Base-by-base conservation (phyloP, 2,113 vertebrate genomes). In the Rhinopomastus cyanomelas region DNA sequence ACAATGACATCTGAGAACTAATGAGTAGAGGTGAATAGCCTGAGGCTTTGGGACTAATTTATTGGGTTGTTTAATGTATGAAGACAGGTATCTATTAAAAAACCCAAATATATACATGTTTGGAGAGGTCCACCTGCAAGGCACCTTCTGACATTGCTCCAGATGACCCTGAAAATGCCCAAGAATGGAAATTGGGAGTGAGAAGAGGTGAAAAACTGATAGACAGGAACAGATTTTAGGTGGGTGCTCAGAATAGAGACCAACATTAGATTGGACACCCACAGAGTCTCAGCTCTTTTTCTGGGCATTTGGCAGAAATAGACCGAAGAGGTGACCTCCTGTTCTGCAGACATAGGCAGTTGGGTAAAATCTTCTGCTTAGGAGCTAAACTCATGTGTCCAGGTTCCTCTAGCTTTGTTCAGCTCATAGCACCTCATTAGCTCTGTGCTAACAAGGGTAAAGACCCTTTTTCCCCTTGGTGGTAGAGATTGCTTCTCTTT, bases 231-330 rank as follows among this genome's bases (percentile, higher is more conserved):
- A 52, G 25, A 16, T 56, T 81, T 61, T 23, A 29, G 29, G 29
- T 67, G 34, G 15, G 15, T 66, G 23, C 34, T 85, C 23, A 72
- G 23, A 89, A 66, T 9, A 85, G 59, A 34, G 29, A 17, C 26
- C 20, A 29, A 52, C 8, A 11, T 42, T 59, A 27, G 39, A 6
- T 16, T 49, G 32, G 25, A 19, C 32, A 55, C 12, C 34, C 32
- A 48, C 19, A 29, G 14, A 42, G 10, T 14, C 16, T 68, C 60
- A 30, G 7, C 14, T 59, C 29, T 32, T 61, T 66, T 67, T 32
- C 55, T 72, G 27, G 23, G 15, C 0, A 0, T 32, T 64, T 9
- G 5, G 16, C 23, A 73, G 22, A 64, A n/a, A 32, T 4, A 73
- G 29, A 53, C 8, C 9, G 22, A 57, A 62, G 65, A 60, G 8